Percentiles rank a stretch among this genome's conserved stretches.
Conservation (phyloP, 2,797 vertebrate genomes). For the Labroides dimidiatus region DNA sequence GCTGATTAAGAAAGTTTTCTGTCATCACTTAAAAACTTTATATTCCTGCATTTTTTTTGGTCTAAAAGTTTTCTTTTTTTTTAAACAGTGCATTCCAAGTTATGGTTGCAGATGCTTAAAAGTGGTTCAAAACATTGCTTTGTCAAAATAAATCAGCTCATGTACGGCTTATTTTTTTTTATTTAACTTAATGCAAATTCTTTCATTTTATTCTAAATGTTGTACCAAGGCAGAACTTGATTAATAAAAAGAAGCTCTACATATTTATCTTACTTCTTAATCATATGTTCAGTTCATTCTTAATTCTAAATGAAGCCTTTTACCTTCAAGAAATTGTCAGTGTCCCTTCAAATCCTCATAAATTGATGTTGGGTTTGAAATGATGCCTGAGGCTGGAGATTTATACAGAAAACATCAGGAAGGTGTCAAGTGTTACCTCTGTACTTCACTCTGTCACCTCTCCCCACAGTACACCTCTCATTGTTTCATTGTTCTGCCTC, state of each 20-base stretch:
- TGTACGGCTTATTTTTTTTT: no score
- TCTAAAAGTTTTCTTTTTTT: no score
- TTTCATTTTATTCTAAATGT: no score
- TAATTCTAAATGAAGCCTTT: neutral
- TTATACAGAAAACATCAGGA: conserved; percentile 42
- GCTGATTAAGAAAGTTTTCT: neutral
- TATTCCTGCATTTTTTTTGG: no score
- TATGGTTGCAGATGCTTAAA: no score
- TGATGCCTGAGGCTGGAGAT: conserved; percentile 42
- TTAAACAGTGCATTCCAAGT: no score
- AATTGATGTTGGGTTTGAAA: conserved; percentile 37
- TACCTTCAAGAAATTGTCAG: conserved; percentile 1
- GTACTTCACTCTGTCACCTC: conserved; percentile 32
- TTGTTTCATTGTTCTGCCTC: conserved; percentile 83
- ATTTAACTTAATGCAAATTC: no score
- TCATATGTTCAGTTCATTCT: no score
- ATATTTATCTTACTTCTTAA: neutral
- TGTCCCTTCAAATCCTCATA: conserved; percentile 11
- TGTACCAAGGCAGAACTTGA: neutral
- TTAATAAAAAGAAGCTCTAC: neutral
- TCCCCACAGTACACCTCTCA: conserved; percentile 55
- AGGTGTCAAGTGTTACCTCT: conserved; percentile 53
- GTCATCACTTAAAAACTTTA: no score
- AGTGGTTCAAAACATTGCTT: no score
- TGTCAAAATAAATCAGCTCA: neutral